Evolutionary conservation across 2,797 vertebrate genomes (phyloP).

Genomic region (Enteromius fasciolatus): DNA sequence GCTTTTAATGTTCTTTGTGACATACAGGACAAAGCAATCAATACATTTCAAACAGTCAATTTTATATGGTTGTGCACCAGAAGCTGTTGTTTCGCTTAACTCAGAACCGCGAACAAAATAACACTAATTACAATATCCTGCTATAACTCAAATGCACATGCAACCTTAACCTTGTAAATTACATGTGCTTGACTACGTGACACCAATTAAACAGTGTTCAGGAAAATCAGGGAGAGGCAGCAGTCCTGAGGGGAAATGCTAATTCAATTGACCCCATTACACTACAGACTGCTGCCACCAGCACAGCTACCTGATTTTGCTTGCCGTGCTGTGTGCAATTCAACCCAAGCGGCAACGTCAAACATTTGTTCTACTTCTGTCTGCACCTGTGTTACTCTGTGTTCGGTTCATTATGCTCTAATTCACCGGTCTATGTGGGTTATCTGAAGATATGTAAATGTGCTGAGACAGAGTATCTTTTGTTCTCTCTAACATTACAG

Average conservation of each 20-base stretch:
- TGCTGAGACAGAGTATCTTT: not conserved
- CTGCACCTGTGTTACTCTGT: slow-evolving; percentile 57
- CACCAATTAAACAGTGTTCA: slow-evolving; percentile 65
- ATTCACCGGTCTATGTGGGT: slow-evolving; percentile 29
- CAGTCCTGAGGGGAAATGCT: slow-evolving; percentile 57
- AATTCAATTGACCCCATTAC: slow-evolving; percentile 70
- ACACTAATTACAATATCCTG: slow-evolving; percentile 24
- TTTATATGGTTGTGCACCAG: slow-evolving; percentile 21
- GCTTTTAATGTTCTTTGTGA: slow-evolving; percentile 14
- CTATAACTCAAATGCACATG: slow-evolving; percentile 11
- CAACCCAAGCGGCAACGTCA: not conserved
- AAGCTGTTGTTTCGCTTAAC: not conserved
- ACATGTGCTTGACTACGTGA: slow-evolving; percentile 48
- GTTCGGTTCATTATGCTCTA: slow-evolving; percentile 49
- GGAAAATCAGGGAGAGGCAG: slow-evolving; percentile 50
- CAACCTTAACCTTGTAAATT: slow-evolving; percentile 49
- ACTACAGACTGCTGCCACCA: slow-evolving; percentile 37
- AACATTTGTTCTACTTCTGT: slow-evolving; percentile 21
- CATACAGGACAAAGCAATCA: slow-evolving; percentile 23
- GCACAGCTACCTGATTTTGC: slow-evolving; percentile 31
- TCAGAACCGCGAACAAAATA: not conserved
- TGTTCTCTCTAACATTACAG: not conserved
- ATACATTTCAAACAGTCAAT: slow-evolving; percentile 24
- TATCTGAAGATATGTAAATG: slow-evolving; percentile 27
- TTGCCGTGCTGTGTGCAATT: not conserved